phyloP scores from a whole-genome alignment of 2,113 vertebrate species.

The Etheostoma spectabile region DNA sequence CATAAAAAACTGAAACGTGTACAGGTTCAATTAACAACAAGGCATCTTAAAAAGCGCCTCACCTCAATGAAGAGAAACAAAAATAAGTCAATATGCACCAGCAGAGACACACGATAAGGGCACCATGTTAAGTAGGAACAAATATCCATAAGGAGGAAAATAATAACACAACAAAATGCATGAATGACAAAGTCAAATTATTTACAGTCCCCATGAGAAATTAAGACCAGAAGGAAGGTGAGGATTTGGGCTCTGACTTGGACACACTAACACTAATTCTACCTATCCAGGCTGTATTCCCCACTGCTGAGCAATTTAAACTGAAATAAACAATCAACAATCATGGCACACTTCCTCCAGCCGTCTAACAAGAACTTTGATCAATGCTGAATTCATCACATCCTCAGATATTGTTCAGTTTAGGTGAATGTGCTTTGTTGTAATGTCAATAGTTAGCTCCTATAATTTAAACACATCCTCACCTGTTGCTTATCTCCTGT shows the following conservation, averaged over 20 bases:
- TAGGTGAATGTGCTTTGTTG: not conserved
- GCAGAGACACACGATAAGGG: slow-evolving; percentile 10
- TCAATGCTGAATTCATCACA: slow-evolving; percentile 63
- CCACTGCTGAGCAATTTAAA: slow-evolving; percentile 51
- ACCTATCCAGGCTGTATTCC: not conserved
- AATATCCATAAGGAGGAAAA: slow-evolving; percentile 45
- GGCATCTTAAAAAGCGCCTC: slow-evolving; percentile 1
- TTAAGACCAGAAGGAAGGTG: slow-evolving; percentile 21
- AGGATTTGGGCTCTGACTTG: slow-evolving; percentile 25
- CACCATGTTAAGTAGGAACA: slow-evolving; percentile 1
- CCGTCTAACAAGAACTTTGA: slow-evolving; percentile 14
- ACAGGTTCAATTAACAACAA: slow-evolving; percentile 11
- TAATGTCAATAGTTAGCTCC: not conserved
- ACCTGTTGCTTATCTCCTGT: slow-evolving; percentile 35
- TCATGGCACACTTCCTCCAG: slow-evolving; percentile 24
- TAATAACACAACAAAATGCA: slow-evolving; percentile 30
- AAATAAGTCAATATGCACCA: slow-evolving; percentile 37
- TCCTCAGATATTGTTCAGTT: slow-evolving; percentile 32
- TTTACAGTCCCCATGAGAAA: slow-evolving; percentile 43
- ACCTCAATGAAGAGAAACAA: slow-evolving; percentile 26
- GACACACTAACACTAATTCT: slow-evolving; percentile 4
- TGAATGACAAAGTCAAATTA: slow-evolving; percentile 41
- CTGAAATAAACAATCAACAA: slow-evolving; percentile 59
- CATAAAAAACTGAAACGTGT: not conserved
- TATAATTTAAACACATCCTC: not conserved